Base-by-base conservation (phyloP, 2,888 invertebrate species). In the Leptinotarsa haldemani region DNA sequence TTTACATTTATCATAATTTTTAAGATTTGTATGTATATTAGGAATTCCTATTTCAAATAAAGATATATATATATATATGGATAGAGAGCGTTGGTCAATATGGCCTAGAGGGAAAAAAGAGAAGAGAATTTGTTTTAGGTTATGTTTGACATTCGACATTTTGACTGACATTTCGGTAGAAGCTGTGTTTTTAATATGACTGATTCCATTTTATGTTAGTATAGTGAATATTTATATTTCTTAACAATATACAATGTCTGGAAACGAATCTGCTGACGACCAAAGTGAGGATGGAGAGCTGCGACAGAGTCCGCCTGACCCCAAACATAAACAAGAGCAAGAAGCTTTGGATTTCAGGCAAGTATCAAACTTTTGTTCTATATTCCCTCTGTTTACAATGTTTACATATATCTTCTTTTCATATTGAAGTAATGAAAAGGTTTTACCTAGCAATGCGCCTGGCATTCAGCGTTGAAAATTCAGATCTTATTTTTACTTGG, bases 201-300 rank as follows among this genome's bases (percentile, higher is more conserved):
- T 40, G 2, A 40, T 50, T 2, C 3, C 50, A 50, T 16, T 16
- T 50, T 13, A 50, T 16, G 40, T 40, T 7, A 50, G n/a, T n/a
- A 16, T 50, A 13, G 15, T 56, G 22, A 20, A 25, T 56, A 15
- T 56, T 56, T 13, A 22, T 22, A 56, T 22, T 22, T 13, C 15
- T 22, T 22, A 22, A 22, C 15, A 20, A 16, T 56, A 56, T 18
- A 74, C 71, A 65, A 88, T 88, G 88, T 86, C 87, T 72, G 85
- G 81, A 75, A 83, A 81, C 78, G 89, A 88, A 77, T 88, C 88
- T 61, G 90, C 87, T 70, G 94, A 93, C 85, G 93, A 93, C 85
- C 93, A 93, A 89, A 94, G 94, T 87, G 95, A 95, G 88, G 95
- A 95, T 88, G 95, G 95, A 80, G 95, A 95, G 90, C 89, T 95